These are phyloP conservation scores for Myrmophylax atrothorax DNA, from an alignment of 2,113 vertebrate species.

Conservation along the genomic window DNA sequence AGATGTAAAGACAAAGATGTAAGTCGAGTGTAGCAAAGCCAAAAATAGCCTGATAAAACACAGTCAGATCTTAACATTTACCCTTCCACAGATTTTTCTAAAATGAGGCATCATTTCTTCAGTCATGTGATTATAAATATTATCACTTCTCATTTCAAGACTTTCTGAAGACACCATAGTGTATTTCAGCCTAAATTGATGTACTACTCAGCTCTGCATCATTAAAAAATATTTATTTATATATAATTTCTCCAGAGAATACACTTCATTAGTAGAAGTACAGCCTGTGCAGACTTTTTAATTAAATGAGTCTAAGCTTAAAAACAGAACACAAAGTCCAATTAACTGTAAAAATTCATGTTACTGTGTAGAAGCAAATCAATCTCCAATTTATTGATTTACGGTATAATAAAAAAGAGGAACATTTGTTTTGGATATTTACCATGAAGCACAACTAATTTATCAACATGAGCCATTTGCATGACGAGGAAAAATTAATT, in stretches of 20 bases:
- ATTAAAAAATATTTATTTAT: constrained; percentile 58
- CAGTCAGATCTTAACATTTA: background rate
- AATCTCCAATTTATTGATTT: constrained; percentile 37
- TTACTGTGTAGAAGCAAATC: constrained; percentile 41
- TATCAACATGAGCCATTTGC: background rate
- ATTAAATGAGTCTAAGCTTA: constrained; percentile 56
- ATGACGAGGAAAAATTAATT: background rate
- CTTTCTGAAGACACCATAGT: background rate
- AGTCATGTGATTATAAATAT: background rate
- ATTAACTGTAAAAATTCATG: constrained; percentile 58
- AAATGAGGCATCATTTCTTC: background rate
- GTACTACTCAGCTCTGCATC: background rate
- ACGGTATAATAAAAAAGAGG: background rate
- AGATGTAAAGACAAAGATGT: background rate
- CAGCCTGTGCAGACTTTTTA: constrained; percentile 23
- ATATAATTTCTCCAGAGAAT: constrained; percentile 20
- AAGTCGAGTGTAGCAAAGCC: background rate
- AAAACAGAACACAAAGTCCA: constrained; percentile 57
- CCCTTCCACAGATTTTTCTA: background rate
- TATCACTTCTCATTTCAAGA: constrained; percentile 26
- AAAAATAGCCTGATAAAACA: background rate
- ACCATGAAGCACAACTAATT: constrained; percentile 37
- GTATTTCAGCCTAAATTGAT: constrained; percentile 10
- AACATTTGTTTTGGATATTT: constrained; percentile 30
- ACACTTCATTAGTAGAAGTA: constrained; percentile 41